Percentiles rank a stretch among this genome's conserved stretches.
These are phyloP conservation scores for Oncopeltus fasciatus DNA, from an alignment of 1,140 invertebrate genomes.

Conservation along the genomic window DNA sequence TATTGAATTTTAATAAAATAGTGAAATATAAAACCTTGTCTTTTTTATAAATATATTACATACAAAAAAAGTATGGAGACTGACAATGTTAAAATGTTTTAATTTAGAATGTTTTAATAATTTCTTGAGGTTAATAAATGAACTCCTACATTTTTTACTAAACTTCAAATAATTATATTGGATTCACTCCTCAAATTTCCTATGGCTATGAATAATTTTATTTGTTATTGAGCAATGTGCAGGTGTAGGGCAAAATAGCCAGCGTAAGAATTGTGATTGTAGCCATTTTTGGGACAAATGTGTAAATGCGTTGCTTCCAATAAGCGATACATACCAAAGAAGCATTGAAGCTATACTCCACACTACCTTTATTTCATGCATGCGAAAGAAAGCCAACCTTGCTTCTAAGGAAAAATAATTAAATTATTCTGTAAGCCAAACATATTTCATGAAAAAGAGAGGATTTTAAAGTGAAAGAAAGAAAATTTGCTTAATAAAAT, in stretches of 20 bases:
- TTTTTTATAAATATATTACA: no score
- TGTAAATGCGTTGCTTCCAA: conserved; percentile 6
- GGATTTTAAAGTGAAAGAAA: background rate
- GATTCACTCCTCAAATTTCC: no score
- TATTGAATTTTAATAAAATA: no score
- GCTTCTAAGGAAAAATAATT: background rate
- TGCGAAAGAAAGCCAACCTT: conserved; percentile 3
- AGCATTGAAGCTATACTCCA: conserved; percentile 7
- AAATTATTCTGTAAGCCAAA: background rate
- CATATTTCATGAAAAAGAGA: conserved; percentile 4
- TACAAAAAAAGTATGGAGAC: no score
- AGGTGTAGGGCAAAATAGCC: background rate
- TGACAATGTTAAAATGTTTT: no score
- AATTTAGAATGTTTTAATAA: no score
- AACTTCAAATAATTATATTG: no score
- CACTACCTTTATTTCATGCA: conserved; percentile 1
- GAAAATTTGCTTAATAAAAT: no score
- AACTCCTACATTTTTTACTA: no score
- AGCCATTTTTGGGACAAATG: background rate
- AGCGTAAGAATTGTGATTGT: no score
- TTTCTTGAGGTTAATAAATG: no score
- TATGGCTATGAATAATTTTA: background rate
- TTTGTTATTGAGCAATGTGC: background rate
- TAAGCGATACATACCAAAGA: conserved; percentile 18
- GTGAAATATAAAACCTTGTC: no score